A percentile compares a stretch with the other conserved stretches of the same genome.
Evolutionary conservation across 2,888 invertebrate genomes (phyloP).

Genomic region (Pseudeuparius sepicola): DNA sequence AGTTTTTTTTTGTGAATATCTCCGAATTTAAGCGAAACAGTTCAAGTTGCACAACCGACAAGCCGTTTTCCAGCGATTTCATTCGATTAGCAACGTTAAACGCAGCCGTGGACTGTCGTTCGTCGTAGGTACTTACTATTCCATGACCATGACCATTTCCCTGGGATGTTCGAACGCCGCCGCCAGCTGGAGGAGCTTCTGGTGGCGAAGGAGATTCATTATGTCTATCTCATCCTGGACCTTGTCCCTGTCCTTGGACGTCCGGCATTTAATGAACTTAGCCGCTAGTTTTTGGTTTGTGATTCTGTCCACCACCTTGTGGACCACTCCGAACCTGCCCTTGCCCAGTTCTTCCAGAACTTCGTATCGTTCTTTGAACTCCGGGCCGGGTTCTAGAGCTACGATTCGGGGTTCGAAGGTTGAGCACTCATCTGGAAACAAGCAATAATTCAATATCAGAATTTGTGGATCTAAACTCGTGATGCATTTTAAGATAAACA

Average conservation of each 20-base stretch:
- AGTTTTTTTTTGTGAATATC: too few relatives aligned
- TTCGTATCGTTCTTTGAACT: constrained; percentile 53
- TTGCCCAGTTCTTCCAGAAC: constrained; percentile 66
- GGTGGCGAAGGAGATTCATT: constrained; percentile 76
- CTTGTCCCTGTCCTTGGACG: constrained; percentile 61
- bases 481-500: too few relatives aligned
- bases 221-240: constrained; percentile 76
- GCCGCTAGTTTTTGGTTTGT: constrained; percentile 64
- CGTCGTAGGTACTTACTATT: constrained; percentile 73
- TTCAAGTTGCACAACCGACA: too few relatives aligned
- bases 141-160: constrained; percentile 79
- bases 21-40: too few relatives aligned
- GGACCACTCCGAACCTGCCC: constrained; percentile 63
- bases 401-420: constrained; percentile 38
- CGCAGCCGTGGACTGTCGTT: too few relatives aligned
- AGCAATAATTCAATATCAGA: neutral
- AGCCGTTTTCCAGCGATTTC: too few relatives aligned
- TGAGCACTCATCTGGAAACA: constrained; percentile 29
- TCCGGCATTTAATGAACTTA: constrained; percentile 69
- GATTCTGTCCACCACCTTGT: constrained; percentile 55
- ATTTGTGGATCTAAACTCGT: too few relatives aligned
- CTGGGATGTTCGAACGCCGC: constrained; percentile 70
- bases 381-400: constrained; percentile 43
- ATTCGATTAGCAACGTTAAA: too few relatives aligned
- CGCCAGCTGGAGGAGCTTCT: constrained; percentile 71